Evolutionary conservation across 2,888 invertebrate genomes (phyloP), one percentile per base, ranked within the genome.

Genomic region (Caenorhabditis sinica): DNA sequence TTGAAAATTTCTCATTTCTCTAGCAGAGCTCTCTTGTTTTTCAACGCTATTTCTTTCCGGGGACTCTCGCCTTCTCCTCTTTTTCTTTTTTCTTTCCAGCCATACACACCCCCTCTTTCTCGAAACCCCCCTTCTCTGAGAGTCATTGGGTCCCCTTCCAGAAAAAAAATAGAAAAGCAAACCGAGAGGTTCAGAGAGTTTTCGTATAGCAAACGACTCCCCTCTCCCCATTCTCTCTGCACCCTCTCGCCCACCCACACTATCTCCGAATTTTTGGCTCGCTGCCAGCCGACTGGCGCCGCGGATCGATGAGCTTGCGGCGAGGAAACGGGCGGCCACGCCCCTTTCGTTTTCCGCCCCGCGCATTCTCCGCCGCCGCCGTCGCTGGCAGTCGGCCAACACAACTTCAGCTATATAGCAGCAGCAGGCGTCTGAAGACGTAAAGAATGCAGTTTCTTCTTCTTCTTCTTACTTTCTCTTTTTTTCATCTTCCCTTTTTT

Each of bases 241-340:
- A 51, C 45, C 0, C 69, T 58, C 69, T 56, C 23, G 28, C 56
- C 56, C 45, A 33, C 49, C 56, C 45, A n/a, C 56, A 33, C 40
- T n/a, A 40, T 33, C 63, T 79, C 77, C 33, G 15, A 9, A 25
- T 20, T 33, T 40, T 79, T 79, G 79, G 79, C 79, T 79, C 79
- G 65, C 72, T 79, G 79, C 79, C 79, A 79, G 65, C 79, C 63
- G 79, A 58, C 71, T 71, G 79, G 79, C 71, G 79, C 79, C 71
- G 53, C 79, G 79, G 77, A 77, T 72, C 69, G 79, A 79, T 79
- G 69, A 69, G 69, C 69, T 61, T 58, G 56, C 17, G 45, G 17
- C 11, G 53, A 40, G 53, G n/a, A n/a, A n/a, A n/a, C n/a, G n/a
- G 30, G 5, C 56, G 25, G 28, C 56, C 56, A 25, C 79, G 63